Conservation (phyloP, 2,797 vertebrate genomes). For the Sebastes itinus region DNA sequence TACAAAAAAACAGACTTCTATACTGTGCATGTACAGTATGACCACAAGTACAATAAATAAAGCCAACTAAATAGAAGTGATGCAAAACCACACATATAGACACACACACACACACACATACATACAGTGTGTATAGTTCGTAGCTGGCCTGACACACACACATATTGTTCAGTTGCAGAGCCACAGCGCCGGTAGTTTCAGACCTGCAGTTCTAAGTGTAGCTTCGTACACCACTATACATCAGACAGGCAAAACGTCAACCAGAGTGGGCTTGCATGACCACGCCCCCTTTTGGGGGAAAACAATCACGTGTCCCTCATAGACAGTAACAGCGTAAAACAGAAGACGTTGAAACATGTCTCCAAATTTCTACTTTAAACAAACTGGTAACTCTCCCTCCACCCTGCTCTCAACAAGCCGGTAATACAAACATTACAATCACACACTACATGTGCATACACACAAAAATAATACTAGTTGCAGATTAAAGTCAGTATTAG, state of each 20-base stretch:
- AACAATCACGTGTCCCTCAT: no score
- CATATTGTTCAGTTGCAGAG: neutral
- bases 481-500: slow-evolving; percentile 32
- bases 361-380: no score
- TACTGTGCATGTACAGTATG: no score
- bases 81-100: neutral
- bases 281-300: no score
- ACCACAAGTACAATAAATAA: neutral
- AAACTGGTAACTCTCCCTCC: neutral
- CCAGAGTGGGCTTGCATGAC: no score
- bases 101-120: neutral
- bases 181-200: neutral
- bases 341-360: no score
- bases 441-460: neutral
- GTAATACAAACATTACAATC: neutral
- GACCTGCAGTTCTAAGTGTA: neutral
- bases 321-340: no score
- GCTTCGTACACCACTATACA: neutral
- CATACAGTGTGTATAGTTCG: no score
- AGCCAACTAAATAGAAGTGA: neutral
- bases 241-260: rapidly evolving
- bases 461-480: neutral
- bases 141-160: neutral
- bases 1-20: neutral
- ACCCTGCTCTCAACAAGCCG: neutral